Base-by-base conservation (phyloP, 1,140 invertebrate species). In the Oryzaephilus surinamensis region DNA sequence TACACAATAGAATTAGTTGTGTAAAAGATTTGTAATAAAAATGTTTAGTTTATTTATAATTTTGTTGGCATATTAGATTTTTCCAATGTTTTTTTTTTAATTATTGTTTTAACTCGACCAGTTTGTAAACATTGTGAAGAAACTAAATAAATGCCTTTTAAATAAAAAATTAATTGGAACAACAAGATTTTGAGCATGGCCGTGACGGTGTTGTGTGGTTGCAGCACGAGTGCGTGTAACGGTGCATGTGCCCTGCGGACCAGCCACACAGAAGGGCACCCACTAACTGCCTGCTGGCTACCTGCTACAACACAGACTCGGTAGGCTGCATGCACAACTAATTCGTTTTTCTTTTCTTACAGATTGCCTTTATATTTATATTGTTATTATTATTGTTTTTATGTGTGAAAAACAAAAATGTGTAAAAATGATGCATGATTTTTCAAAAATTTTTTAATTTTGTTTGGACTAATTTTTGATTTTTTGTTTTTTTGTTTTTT, bases 181-280 rank as follows among this genome's bases (percentile, higher is more conserved):
- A n/a, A n/a, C n/a, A n/a, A n/a, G n/a, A n/a, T n/a, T n/a, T 3
- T 17, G 42, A 48, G 46, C 44, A 46, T 53, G 55, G 49, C 46
- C 48, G 45, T 55, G 49, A 51, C 39, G 41, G 52, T 57, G 57
- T 60, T 61, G 58, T n/a, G n/a, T 66, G 63, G 58, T 67, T 67
- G 63, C 65, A 67, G 65, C 63, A 61, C 58, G 65, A 58, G 64
- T 65, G 57, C 63, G 65, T 57, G 63, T 66, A 52, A 64, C 61
- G 60, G 60, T 65, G 62, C 64, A 66, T 66, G 64, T 64, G 55
- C 64, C 58, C 57, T 57, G 53, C 48, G 58, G 58, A 57, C 56
- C 55, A 34, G 49, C 54, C 40, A 51, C 40, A 34, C 57, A 53
- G 52, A 56, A 55, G 52, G 54, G 57, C 50, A 58, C 55, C 48